A percentile compares a stretch with the other conserved stretches of the same genome.
phyloP scores from a whole-genome alignment of 2,113 vertebrate genomes.

The Eubucco bourcierii region DNA sequence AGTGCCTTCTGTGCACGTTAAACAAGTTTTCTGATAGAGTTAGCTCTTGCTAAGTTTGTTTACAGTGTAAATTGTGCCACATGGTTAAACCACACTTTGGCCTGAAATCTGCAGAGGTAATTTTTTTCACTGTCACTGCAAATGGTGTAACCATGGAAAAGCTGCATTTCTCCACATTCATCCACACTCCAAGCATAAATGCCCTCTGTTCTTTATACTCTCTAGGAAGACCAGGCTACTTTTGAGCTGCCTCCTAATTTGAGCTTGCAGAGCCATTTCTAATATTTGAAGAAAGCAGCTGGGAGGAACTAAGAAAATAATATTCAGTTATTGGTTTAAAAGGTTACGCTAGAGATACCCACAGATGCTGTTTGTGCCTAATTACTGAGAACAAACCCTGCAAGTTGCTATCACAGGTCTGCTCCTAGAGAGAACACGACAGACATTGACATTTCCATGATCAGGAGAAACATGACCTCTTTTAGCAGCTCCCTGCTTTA shows the following conservation, averaged over 20 bases:
- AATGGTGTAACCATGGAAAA: background rate
- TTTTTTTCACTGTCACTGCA: background rate
- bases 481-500: background rate
- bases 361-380: background rate
- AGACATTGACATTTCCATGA: background rate
- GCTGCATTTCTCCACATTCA: background rate
- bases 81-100: slow-evolving; percentile 11
- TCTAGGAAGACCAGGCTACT: background rate
- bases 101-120: background rate
- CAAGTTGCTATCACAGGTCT: background rate
- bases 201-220: background rate
- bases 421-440: background rate
- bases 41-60: slow-evolving; percentile 68
- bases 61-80: slow-evolving; percentile 65
- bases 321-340: background rate
- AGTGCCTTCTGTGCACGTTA: slow-evolving; percentile 72
- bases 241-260: background rate
- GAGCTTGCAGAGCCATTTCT: background rate
- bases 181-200: background rate
- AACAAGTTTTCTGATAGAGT: slow-evolving; percentile 60
- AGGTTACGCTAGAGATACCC: background rate
- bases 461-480: background rate
- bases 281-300: background rate
- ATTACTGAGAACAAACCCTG: background rate
- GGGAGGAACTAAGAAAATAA: background rate